Base-by-base conservation (phyloP, 2,888 invertebrate genomes). In the Halictus quadricinctus region DNA sequence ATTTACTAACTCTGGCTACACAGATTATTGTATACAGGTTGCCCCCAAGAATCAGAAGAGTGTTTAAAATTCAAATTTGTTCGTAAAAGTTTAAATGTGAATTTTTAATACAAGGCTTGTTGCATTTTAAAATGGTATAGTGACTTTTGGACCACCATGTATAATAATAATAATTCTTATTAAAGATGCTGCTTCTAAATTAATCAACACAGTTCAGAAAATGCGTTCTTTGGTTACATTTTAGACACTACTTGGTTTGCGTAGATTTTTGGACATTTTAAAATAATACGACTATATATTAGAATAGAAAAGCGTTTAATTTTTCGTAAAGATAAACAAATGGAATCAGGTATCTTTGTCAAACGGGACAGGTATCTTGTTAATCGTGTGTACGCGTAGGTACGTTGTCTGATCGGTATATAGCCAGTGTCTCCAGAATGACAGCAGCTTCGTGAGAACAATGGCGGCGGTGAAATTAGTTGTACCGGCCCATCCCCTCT, bases 381-480 rank as follows among this genome's bases (percentile, higher is more conserved):
- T 87, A 81, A 83, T 41, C 13, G 77, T 70, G 74, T 43, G 43
- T 13, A 76, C 8, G 64, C 29, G 72, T 70, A 58, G 46, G 29
- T 43, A 72, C 76, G 79, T 76, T 87, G 36, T 36, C 69, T 81
- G 79, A 76, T 60, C 58, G 75, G 81, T 78, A 78, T 73, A 72
- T 80, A 76, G 78, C 41, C 76, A 69, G 70, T 79, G 87, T 87
- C 87, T 83, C 81, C 75, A 64, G 85, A 88, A 74, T 88, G 81
- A 81, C 81, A 79, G 80, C 79, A 72, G 85, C 77, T 80, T 69
- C 77, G 82, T 36, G 84, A 82, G 83, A 88, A 88, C 84, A 89
- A 89, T 86, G 86, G 80, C 80, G 86, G 72, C 74, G 77, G 81
- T 89, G 84, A 82, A 89, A 89, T 89, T 88, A 89, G 81, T 86